Evolutionary conservation across 2,113 vertebrate genomes (phyloP).

Genomic region (Catagonus wagneri): DNA sequence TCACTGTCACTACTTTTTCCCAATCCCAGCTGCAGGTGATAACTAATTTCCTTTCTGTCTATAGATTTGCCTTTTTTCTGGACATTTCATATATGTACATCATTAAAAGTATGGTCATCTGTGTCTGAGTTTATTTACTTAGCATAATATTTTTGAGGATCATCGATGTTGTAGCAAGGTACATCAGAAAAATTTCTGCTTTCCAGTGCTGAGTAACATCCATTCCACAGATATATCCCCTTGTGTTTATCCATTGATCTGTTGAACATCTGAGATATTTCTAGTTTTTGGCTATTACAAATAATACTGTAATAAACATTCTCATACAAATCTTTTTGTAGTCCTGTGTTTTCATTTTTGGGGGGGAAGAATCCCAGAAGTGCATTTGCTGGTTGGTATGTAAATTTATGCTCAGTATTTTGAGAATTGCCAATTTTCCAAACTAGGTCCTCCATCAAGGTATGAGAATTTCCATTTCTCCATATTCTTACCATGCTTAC

Average conservation of each 20-base stretch:
- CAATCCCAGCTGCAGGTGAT: too few relatives aligned
- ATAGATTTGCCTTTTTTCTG: background rate
- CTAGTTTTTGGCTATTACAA: background rate
- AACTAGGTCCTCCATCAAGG: background rate
- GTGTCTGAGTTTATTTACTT: background rate
- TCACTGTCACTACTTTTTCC: background rate
- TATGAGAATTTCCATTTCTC: background rate
- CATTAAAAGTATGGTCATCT: background rate
- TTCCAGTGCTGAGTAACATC: background rate
- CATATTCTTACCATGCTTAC: background rate
- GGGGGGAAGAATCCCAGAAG: background rate
- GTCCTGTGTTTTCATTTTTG: background rate
- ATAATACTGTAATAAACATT: background rate
- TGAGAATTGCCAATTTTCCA: background rate
- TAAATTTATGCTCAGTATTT: background rate
- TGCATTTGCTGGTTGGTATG: background rate
- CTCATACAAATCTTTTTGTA: background rate
- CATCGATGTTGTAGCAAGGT: background rate
- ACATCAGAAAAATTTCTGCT: background rate
- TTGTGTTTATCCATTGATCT: background rate
- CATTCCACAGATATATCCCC: background rate
- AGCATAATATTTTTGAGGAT: background rate
- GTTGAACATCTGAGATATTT: background rate
- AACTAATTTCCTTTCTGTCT: background rate
- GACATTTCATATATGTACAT: background rate